Evolutionary conservation across 2,888 invertebrate species (phyloP).

Genomic region (Eilema griseolum): DNA sequence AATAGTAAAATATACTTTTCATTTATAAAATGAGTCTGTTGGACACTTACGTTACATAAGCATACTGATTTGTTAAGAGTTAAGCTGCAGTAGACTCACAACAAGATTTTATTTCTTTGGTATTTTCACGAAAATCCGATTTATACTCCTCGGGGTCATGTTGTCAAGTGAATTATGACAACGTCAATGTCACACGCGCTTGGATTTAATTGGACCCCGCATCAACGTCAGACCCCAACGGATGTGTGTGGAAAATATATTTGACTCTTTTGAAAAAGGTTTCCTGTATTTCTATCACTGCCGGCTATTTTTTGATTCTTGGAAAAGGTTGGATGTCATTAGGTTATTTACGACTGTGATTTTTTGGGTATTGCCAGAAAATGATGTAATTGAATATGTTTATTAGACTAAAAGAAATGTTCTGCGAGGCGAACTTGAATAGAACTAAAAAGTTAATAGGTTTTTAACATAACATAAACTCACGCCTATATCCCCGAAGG

Average conservation of each 20-base stretch:
- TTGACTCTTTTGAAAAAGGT: constrained; percentile 46
- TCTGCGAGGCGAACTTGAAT: too few species aligned
- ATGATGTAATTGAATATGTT: not conserved
- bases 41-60: too few species aligned
- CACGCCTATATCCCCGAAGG: too few species aligned
- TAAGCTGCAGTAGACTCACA: constrained; percentile 8
- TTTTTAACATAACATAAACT: too few species aligned
- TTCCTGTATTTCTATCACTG: constrained; percentile 27
- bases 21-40: too few species aligned
- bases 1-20: too few species aligned
- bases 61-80: too few species aligned
- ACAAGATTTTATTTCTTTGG: constrained; percentile 21
- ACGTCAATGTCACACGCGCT: constrained; percentile 35
- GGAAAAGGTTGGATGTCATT: constrained; percentile 25
- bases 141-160: constrained; percentile 24
- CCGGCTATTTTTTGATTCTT: constrained; percentile 30
- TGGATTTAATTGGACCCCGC: constrained; percentile 50
- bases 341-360: constrained; percentile 13
- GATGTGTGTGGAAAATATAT: constrained; percentile 46
- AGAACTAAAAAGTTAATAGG: too few species aligned
- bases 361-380: not conserved
- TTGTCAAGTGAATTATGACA: constrained; percentile 50
- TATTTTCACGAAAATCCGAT: constrained; percentile 14
- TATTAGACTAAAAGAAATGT: not conserved
- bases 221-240: constrained; percentile 46